Evolutionary conservation across 2,113 vertebrate genomes (phyloP).

Genomic region (Catagonus wagneri): DNA sequence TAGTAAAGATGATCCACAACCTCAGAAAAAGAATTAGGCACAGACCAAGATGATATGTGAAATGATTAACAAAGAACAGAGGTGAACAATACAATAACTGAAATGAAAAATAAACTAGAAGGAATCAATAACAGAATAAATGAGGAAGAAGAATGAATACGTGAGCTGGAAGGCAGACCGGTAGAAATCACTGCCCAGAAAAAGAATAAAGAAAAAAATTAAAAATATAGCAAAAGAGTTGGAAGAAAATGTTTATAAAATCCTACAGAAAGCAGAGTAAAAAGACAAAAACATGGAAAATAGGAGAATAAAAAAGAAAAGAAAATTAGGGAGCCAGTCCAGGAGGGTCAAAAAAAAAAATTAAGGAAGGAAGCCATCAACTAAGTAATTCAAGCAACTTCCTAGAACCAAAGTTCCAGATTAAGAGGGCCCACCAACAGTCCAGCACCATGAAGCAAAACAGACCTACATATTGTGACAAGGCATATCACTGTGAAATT

Average conservation of each 20-base stretch:
- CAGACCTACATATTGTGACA: not conserved
- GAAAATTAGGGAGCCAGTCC: not conserved
- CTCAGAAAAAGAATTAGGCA: no score
- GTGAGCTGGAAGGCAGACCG: no score
- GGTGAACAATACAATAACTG: no score
- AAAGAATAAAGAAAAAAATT: no score
- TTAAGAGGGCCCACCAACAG: not conserved
- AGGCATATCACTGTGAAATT: not conserved
- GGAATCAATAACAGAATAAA: no score
- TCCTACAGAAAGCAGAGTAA: conserved; percentile 15
- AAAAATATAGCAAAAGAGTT: not conserved
- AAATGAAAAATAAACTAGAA: no score
- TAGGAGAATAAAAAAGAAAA: not conserved
- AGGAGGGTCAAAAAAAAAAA: conserved; percentile 4
- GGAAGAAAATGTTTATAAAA: conserved; percentile 13
- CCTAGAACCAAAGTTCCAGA: conserved; percentile 3
- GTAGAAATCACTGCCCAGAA: no score
- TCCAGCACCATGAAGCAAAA: not conserved
- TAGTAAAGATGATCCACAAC: no score
- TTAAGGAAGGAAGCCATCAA: not conserved
- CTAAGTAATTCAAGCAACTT: conserved; percentile 29
- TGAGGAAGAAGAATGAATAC: no score
- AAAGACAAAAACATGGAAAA: conserved; percentile 9
- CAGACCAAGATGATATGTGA: no score
- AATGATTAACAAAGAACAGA: no score